These are phyloP conservation scores for Phyllostomus hastatus DNA, from an alignment of 2,113 vertebrate genomes.

Conservation along the genomic window DNA sequence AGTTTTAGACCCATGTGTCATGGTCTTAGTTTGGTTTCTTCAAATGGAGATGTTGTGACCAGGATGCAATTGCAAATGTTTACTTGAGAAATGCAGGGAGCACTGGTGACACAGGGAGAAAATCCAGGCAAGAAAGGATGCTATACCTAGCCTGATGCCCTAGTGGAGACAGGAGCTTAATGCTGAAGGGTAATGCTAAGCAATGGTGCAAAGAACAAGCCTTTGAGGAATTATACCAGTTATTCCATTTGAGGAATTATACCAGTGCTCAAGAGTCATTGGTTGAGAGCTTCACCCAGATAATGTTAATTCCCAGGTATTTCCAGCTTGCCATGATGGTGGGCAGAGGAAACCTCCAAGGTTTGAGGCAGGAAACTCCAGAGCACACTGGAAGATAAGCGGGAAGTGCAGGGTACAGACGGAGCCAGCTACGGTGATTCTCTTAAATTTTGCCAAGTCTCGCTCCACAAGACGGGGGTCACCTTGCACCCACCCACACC, in stretches of 20 bases:
- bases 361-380: neutral
- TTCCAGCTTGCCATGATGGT: neutral
- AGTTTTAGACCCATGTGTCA: neutral
- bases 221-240: neutral
- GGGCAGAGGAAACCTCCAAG: neutral
- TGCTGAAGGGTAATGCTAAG: neutral
- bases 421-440: neutral
- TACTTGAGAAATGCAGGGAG: neutral
- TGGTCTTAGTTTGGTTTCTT: neutral
- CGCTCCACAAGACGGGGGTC: neutral
- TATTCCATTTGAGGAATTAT: neutral
- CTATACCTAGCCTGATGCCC: neutral
- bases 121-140: neutral
- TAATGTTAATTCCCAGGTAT: neutral
- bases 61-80: neutral
- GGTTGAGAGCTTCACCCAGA: neutral
- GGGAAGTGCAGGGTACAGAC: neutral
- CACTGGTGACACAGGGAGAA: neutral
- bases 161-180: neutral
- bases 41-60: neutral
- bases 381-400: neutral
- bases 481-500: neutral
- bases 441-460: too few species aligned
- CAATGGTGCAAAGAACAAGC: neutral
- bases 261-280: neutral